Percentiles rank a stretch among this genome's conserved stretches.
Conservation (phyloP, 2,888 invertebrate genomes). For the Clitarchus hookeri region DNA sequence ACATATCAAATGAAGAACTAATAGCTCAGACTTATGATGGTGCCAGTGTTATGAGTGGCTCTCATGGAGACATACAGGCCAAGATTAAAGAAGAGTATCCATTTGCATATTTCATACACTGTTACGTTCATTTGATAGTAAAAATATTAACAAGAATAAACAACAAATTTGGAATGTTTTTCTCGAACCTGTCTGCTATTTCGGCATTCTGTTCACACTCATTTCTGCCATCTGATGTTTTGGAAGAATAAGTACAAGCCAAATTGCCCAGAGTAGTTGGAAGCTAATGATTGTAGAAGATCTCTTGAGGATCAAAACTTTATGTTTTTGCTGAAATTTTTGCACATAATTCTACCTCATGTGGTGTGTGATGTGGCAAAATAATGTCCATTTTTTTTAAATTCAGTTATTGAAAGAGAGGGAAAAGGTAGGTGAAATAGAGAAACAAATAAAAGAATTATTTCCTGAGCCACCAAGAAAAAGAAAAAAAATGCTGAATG, state of each 20-base stretch:
- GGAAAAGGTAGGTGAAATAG: too few relatives aligned
- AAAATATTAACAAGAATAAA: neutral
- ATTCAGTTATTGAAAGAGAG: too few relatives aligned
- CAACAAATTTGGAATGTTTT: neutral
- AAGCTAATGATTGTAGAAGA: too few relatives aligned
- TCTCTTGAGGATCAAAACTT: too few relatives aligned
- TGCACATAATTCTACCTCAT: too few relatives aligned
- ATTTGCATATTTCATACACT: neutral
- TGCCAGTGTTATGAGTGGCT: slow-evolving; percentile 6
- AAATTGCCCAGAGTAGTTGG: neutral
- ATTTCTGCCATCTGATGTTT: neutral
- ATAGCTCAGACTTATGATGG: slow-evolving; percentile 3
- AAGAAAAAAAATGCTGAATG: too few relatives aligned
- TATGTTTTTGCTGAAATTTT: too few relatives aligned
- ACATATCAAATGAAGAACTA: neutral
- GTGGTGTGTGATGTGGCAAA: too few relatives aligned
- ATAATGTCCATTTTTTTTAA: too few relatives aligned
- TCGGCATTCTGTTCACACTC: neutral
- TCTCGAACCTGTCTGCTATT: neutral
- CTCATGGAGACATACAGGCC: neutral
- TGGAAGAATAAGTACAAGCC: slow-evolving; percentile 1
- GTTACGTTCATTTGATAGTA: neutral
- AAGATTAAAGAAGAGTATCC: neutral
- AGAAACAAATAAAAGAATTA: too few relatives aligned
- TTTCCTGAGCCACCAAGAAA: too few relatives aligned